These are phyloP conservation scores for Nothoprocta perdicaria DNA, from an alignment of 2,113 vertebrate genomes.

Conservation along the genomic window DNA sequence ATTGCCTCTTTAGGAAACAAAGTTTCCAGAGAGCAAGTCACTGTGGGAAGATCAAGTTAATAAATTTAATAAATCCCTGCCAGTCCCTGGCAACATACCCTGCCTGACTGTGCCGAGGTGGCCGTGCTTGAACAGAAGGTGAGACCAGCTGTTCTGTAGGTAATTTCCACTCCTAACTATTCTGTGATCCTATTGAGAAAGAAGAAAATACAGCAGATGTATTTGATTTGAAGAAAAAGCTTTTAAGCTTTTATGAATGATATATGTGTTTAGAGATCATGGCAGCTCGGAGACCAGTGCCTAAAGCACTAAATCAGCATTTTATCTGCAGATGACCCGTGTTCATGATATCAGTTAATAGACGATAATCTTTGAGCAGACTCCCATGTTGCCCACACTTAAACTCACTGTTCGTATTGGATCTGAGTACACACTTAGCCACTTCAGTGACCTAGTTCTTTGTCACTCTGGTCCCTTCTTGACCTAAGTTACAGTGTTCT, in stretches of 20 bases:
- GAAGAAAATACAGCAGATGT: background rate
- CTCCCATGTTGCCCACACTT: background rate
- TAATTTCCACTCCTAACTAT: no score
- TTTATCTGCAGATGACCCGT: background rate
- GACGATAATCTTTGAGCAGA: background rate
- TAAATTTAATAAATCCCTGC: no score
- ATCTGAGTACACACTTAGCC: background rate
- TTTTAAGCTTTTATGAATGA: background rate
- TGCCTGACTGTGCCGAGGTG: no score
- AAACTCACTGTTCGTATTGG: background rate
- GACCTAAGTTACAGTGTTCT: background rate
- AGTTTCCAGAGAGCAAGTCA: no score
- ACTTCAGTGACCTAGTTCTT: background rate
- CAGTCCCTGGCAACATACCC: no score
- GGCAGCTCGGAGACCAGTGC: background rate
- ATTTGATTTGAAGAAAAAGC: background rate
- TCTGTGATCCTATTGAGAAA: background rate
- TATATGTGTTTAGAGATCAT: background rate
- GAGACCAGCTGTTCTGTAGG: no score
- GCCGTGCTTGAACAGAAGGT: no score
- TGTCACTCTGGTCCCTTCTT: constrained; percentile 14
- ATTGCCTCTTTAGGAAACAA: no score
- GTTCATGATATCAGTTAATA: background rate
- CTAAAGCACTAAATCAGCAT: background rate
- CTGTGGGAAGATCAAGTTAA: no score